phyloP scores from a whole-genome alignment of 2,797 vertebrate genomes.

The Tiaroga cobitis region DNA sequence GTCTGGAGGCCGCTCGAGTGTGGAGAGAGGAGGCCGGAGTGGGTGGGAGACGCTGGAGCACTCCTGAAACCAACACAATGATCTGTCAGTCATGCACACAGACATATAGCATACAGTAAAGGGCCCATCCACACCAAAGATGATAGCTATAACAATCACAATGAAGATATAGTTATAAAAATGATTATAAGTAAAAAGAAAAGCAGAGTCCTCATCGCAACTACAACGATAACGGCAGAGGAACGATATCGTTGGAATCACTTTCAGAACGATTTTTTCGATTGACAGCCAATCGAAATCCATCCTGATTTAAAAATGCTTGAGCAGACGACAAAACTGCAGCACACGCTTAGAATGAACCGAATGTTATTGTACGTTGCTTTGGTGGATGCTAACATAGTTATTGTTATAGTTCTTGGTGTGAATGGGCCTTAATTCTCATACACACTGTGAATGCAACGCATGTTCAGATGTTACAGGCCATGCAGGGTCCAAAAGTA shows the following conservation, averaged over 20 bases:
- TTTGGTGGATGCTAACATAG: background rate
- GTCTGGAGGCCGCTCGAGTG: constrained; percentile 95
- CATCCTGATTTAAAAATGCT: background rate
- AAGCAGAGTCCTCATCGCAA: too few species aligned
- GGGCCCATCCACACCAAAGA: background rate
- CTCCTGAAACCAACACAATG: constrained; percentile 78
- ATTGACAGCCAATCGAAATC: background rate
- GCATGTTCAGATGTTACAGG: background rate
- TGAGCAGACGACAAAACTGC: background rate
- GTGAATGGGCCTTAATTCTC: background rate
- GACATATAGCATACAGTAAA: background rate
- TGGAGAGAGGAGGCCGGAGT: constrained; percentile 93
- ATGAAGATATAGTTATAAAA: background rate
- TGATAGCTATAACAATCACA: background rate
- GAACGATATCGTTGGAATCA: background rate
- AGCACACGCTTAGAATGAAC: background rate
- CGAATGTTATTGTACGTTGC: background rate
- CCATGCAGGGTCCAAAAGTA: constrained; percentile 27
- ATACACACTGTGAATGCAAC: background rate
- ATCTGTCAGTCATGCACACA: background rate
- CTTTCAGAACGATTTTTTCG: background rate
- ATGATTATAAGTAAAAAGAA: too few species aligned
- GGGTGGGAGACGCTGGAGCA: constrained; percentile 95
- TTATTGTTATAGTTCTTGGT: background rate
- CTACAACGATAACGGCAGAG: too few species aligned